Conservation (phyloP, 2,797 vertebrate genomes). For the Falco biarmicus region DNA sequence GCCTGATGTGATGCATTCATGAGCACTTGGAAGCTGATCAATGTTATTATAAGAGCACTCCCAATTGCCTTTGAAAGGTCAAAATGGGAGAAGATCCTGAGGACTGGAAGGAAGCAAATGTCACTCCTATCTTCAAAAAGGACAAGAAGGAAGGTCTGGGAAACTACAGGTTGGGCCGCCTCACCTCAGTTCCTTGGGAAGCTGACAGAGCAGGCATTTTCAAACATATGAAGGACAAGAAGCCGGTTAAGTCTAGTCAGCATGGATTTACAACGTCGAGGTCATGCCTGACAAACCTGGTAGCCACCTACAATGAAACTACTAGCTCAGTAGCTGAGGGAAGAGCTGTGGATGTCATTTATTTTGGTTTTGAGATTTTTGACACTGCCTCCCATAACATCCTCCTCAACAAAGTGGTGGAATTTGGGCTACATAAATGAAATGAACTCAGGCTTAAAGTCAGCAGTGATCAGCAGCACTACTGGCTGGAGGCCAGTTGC, state of each 20-base stretch:
- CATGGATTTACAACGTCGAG: background rate
- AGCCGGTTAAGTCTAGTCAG: background rate
- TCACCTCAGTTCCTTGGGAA: background rate
- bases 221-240: background rate
- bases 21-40: background rate
- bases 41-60: background rate
- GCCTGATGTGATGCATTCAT: background rate
- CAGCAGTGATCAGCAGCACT: background rate
- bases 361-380: background rate
- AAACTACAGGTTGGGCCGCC: background rate
- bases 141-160: background rate
- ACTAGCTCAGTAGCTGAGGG: background rate
- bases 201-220: background rate
- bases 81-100: background rate
- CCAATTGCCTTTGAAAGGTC: background rate
- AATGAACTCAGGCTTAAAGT: background rate
- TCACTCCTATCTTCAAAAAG: background rate
- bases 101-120: background rate
- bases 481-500: background rate
- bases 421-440: rapidly evolving
- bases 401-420: background rate
- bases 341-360: background rate
- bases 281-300: background rate
- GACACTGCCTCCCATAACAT: background rate
- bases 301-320: background rate